Conservation (phyloP, 2,797 vertebrate species). For the Sebastes ruberrimus region DNA sequence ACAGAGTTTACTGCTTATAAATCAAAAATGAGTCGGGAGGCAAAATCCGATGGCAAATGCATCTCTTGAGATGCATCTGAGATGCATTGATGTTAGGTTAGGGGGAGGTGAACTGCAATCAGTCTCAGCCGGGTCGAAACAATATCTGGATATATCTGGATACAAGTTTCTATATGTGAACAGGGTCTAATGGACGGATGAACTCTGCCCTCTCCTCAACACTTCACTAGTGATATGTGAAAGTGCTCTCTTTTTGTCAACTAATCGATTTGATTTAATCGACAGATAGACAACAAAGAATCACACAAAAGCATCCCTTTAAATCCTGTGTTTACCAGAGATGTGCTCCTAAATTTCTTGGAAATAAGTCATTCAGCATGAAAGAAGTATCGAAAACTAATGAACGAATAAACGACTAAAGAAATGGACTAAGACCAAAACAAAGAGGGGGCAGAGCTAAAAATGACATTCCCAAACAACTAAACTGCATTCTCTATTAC, state of each 20-base stretch:
- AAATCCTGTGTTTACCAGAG: no score
- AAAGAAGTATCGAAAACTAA: no score
- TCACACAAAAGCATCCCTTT: no score
- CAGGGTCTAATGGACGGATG: background rate
- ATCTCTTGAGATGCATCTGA: background rate
- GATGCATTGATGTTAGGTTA: background rate
- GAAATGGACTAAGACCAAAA: no score
- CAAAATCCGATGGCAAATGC: background rate
- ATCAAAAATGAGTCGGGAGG: slow-evolving; percentile 6
- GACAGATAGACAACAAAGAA: no score
- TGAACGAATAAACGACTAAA: accelerated
- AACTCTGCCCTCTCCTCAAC: background rate
- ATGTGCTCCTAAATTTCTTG: no score
- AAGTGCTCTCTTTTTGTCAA: background rate
- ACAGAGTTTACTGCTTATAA: slow-evolving; percentile 3
- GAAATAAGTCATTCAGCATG: no score
- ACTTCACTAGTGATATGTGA: background rate
- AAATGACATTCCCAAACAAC: accelerated
- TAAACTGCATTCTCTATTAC: no score
- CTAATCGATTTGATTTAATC: no score
- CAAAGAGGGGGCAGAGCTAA: no score
- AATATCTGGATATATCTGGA: background rate
- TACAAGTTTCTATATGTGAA: background rate
- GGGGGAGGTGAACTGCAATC: background rate
- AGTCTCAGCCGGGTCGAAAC: background rate